Percentiles rank a stretch among this genome's conserved stretches.
Evolutionary conservation across 2,888 invertebrate species (phyloP).

Genomic region (Hoplodrina ambigua): DNA sequence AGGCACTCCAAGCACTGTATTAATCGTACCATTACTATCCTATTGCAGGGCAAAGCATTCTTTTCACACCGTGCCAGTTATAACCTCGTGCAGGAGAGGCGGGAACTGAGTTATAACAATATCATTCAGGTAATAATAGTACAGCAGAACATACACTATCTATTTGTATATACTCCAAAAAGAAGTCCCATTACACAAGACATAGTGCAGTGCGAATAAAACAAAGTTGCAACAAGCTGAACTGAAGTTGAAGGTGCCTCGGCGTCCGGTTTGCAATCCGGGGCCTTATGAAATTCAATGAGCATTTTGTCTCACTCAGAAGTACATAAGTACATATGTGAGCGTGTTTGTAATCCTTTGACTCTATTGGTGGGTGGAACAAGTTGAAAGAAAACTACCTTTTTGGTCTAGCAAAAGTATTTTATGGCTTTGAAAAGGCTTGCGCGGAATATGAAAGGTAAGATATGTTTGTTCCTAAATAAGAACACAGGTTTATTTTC

Average conservation of each 20-base stretch:
- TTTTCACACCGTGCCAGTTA: too few relatives aligned
- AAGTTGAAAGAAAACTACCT: constrained; percentile 19
- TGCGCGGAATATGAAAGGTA: not conserved
- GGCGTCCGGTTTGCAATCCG: constrained; percentile 65
- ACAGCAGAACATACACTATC: not conserved
- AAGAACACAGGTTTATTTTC: not conserved
- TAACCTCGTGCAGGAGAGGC: too few relatives aligned
- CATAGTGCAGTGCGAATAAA: constrained; percentile 29
- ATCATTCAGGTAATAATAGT: constrained; percentile 1
- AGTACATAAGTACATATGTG: constrained; percentile 70
- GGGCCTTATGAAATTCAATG: constrained; percentile 84
- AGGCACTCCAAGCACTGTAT: too few relatives aligned
- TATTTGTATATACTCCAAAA: constrained; percentile 13
- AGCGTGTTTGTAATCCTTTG: constrained; percentile 62
- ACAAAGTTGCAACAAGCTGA: constrained; percentile 51
- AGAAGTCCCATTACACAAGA: constrained; percentile 28
- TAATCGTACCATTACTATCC: too few relatives aligned
- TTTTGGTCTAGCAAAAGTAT: not conserved
- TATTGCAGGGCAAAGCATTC: too few relatives aligned
- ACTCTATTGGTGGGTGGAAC: constrained; percentile 46
- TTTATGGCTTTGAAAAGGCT: constrained; percentile 8
- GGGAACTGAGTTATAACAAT: too few relatives aligned
- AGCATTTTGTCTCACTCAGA: constrained; percentile 79
- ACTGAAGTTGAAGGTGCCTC: constrained; percentile 48
- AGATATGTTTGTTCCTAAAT: not conserved